Evolutionary conservation across 2,113 vertebrate genomes (phyloP), one percentile per base, ranked within the genome.

Genomic region (Cinclus mexicanus): DNA sequence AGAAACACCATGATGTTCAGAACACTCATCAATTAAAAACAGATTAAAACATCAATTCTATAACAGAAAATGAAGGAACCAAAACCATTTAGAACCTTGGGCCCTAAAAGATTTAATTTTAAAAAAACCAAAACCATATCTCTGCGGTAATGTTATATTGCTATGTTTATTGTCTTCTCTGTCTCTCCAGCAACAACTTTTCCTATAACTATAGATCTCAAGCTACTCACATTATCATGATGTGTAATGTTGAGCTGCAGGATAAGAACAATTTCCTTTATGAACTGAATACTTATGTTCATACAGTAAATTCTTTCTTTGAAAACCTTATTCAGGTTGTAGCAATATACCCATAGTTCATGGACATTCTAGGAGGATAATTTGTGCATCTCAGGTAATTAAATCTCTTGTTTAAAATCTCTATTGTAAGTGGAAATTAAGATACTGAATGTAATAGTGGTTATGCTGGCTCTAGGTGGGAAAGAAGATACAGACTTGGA

Each of bases 201-300:
- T 82, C 29, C 44, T 85, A n/a, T 57, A 93, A 78, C 26, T 44
- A 37, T 63, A 71, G n/a, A 71, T 93, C 56, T 75, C 74, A 89
- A 91, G 59, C 41, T 87, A 55, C 52, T 91, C 49, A 42, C 22
- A 75, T 94, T 59, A 89, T 29, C 37, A 57, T 33, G 22, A 88
- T 81, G 33, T 78, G 39, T 67, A 89, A 83, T 75, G 63, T 60
- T 94, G 87, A 91, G 78, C 80, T 64, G 86, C 49, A 57, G 67
- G 63, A 86, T 52, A 92, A 87, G 26, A 20, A 88, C 21, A 83
- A 78, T 86, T 95, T 89, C 42, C 29, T 84, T 90, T 87, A 92
- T 60, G 35, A 95, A 89, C 69, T 68, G 35, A 64, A 64, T 70
- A 70, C 64, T 71, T 86, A 35, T 5, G n/a, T 56, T 80, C 26